Percentiles rank a stretch among this genome's conserved stretches.
These are phyloP conservation scores for Dicycla oo DNA, from an alignment of 2,888 invertebrate species.

Conservation along the genomic window DNA sequence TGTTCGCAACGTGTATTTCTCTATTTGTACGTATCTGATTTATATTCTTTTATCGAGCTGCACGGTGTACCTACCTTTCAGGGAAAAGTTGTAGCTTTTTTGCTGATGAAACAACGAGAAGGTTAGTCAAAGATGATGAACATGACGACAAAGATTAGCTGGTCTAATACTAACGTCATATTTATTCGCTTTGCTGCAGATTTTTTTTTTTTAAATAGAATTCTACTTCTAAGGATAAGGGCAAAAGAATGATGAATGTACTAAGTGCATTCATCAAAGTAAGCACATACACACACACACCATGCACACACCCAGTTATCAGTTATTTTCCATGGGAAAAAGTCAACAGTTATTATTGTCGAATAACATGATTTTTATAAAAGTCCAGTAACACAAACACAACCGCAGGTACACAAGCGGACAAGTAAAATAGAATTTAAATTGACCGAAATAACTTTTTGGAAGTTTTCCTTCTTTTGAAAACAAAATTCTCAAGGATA, in stretches of 20 bases:
- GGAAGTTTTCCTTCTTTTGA: slow-evolving; percentile 27
- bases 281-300: too few species aligned
- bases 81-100: neutral
- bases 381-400: neutral
- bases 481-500: slow-evolving; percentile 26
- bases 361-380: neutral
- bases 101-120: neutral
- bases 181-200: neutral
- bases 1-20: slow-evolving; percentile 39
- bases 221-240: neutral
- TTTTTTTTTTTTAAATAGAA: neutral
- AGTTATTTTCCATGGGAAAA: neutral
- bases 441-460: slow-evolving; percentile 32
- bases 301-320: too few species aligned
- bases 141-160: neutral
- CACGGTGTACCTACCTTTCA: neutral
- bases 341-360: too few species aligned
- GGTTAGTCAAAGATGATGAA: too few species aligned
- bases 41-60: slow-evolving; percentile 8
- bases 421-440: slow-evolving; percentile 32
- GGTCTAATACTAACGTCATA: neutral
- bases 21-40: slow-evolving; percentile 28
- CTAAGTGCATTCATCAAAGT: too few species aligned
- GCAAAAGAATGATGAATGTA: too few species aligned
- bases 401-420: slow-evolving; percentile 8